phyloP scores from a whole-genome alignment of 2,888 invertebrate genomes.

The Zygaena filipendulae region DNA sequence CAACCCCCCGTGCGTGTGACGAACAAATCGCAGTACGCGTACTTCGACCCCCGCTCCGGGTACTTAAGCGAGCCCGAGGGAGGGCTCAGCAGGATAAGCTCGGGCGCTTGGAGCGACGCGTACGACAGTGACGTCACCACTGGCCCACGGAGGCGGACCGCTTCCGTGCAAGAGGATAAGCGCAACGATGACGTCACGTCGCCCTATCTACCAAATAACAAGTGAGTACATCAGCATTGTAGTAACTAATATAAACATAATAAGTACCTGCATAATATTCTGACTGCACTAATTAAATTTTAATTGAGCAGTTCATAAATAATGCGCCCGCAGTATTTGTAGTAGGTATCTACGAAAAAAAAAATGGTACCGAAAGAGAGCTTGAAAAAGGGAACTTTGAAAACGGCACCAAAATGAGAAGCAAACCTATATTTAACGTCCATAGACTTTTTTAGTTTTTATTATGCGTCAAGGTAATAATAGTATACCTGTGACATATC shows the following conservation, averaged over 20 bases:
- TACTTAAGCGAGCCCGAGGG: constrained; percentile 63
- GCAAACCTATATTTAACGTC: too few species aligned
- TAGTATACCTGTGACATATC: too few species aligned
- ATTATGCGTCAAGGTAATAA: too few species aligned
- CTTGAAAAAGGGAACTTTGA: too few species aligned
- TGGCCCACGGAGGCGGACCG: constrained; percentile 47
- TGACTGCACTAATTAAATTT: neutral
- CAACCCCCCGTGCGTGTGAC: constrained; percentile 43
- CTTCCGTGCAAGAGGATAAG: constrained; percentile 53
- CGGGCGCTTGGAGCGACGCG: constrained; percentile 51
- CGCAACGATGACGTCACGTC: constrained; percentile 36
- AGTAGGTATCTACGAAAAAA: too few species aligned
- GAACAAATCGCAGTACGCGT: constrained; percentile 59
- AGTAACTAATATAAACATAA: neutral
- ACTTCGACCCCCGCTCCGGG: constrained; percentile 62
- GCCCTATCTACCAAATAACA: constrained; percentile 47
- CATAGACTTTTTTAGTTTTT: too few species aligned
- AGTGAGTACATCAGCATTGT: constrained; percentile 29
- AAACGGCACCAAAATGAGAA: too few species aligned
- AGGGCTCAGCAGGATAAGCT: constrained; percentile 37
- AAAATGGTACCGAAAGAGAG: too few species aligned
- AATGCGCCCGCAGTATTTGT: too few species aligned
- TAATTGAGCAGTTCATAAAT: neutral
- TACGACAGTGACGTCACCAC: constrained; percentile 58
- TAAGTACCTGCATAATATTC: neutral